Percentiles rank a stretch among this genome's conserved stretches.
These are phyloP conservation scores for Montipora sp. DNA, from an alignment of 64 coral and sea anemone species.

Conservation along the genomic window DNA sequence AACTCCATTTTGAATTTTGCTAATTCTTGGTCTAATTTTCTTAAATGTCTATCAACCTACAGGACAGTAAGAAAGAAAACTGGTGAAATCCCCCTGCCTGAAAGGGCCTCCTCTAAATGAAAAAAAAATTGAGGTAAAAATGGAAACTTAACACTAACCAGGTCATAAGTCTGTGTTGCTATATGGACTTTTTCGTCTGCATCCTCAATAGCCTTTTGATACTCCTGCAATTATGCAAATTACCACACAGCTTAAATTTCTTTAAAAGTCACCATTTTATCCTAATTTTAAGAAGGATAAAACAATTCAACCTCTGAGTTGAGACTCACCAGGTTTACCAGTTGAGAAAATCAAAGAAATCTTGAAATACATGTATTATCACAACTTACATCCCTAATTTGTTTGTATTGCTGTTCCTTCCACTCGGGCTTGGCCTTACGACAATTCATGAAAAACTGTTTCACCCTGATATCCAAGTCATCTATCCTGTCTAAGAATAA, in stretches of 20 bases:
- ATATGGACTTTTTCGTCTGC: constrained; percentile 98
- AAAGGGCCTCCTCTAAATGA: neutral
- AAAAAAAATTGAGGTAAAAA: neutral
- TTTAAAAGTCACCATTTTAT: too few relatives aligned
- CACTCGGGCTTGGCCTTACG: constrained; percentile 94
- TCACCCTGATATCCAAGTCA: constrained; percentile 91
- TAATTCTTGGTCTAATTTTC: constrained; percentile 99
- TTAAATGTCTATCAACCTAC: constrained; percentile 93
- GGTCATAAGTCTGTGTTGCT: constrained; percentile 96
- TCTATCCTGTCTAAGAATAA: constrained; percentile 85
- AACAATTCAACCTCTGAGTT: too few relatives aligned
- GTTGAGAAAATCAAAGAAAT: too few relatives aligned
- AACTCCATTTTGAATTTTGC: constrained; percentile 98
- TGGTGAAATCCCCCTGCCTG: too few relatives aligned
- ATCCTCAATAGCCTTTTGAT: constrained; percentile 97
- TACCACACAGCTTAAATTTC: too few relatives aligned
- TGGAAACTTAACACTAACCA: constrained; percentile 56
- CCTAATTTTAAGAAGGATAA: too few relatives aligned
- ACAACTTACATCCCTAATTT: constrained; percentile 83
- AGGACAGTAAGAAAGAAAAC: neutral
- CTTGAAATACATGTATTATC: too few relatives aligned
- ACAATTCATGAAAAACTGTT: constrained; percentile 97
- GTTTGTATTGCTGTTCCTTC: constrained; percentile 98
- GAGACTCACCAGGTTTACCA: too few relatives aligned
- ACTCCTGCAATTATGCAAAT: constrained; percentile 59